Evolutionary conservation across 2,113 vertebrate species (phyloP).

Genomic region (Megaleporinus macrocephalus): DNA sequence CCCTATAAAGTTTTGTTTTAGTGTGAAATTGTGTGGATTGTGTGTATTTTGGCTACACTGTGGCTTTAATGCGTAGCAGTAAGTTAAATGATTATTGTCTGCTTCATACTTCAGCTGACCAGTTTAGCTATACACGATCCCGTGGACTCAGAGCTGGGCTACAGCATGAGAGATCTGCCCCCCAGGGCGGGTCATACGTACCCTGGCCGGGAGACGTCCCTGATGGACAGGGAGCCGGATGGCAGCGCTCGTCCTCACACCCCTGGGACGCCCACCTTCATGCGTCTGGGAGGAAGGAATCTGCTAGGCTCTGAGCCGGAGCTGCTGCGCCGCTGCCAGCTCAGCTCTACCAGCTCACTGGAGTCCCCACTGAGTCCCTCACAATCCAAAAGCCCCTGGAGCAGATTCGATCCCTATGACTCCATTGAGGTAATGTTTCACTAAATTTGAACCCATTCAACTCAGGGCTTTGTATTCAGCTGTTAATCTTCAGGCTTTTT

Average conservation of each 20-base stretch:
- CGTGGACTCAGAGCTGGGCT: conserved; percentile 79
- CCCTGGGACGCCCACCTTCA: conserved; percentile 36
- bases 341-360: conserved; percentile 62
- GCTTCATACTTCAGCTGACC: conserved; percentile 72
- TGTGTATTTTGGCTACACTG: too few relatives aligned
- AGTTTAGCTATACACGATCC: conserved; percentile 81
- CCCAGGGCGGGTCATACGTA: conserved; percentile 21
- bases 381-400: conserved; percentile 83
- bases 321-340: conserved; percentile 34
- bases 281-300: conserved; percentile 11
- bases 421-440: conserved; percentile 78
- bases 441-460: too few relatives aligned
- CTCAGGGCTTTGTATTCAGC: too few relatives aligned
- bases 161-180: conserved; percentile 76
- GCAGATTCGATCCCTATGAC: conserved; percentile 84
- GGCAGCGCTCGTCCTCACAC: conserved; percentile 28
- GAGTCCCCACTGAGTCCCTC: conserved; percentile 76
- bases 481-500: too few relatives aligned
- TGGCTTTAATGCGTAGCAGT: too few relatives aligned
- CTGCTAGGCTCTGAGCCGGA: conserved; percentile 31
- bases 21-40: too few relatives aligned
- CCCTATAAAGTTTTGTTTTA: too few relatives aligned
- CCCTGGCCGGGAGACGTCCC: conserved; percentile 54
- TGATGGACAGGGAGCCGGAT: conserved; percentile 38
- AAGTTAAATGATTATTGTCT: neutral